Evolutionary conservation across 2,888 invertebrate genomes (phyloP).

Genomic region (Parapristionchus giblindavisi): DNA sequence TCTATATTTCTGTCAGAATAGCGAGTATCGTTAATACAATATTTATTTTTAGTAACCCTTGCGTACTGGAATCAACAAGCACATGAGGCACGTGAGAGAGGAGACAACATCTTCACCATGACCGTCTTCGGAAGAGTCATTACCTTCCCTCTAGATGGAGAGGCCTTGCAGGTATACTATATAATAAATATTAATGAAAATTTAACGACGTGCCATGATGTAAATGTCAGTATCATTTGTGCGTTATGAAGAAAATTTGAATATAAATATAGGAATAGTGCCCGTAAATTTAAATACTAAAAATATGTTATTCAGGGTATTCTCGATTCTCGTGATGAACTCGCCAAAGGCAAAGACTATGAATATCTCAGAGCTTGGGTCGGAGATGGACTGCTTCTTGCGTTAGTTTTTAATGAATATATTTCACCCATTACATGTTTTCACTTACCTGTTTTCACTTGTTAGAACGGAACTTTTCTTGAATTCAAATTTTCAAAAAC

Average conservation of each 20-base stretch:
- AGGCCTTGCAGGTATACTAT: background rate
- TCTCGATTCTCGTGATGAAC: conserved; percentile 59
- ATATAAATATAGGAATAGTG: background rate
- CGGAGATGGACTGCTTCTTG: conserved; percentile 71
- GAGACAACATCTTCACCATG: conserved; percentile 24
- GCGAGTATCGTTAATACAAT: no score
- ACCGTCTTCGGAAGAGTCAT: conserved; percentile 6
- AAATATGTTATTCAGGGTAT: conserved; percentile 46
- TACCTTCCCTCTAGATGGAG: conserved; percentile 30
- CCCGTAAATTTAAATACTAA: background rate
- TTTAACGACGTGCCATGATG: background rate
- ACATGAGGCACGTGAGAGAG: conserved; percentile 5
- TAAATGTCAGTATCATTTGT: background rate
- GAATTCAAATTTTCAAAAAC: no score
- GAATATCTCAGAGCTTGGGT: conserved; percentile 72
- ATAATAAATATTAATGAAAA: background rate
- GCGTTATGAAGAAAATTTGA: conserved; percentile 26
- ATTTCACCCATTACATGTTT: no score
- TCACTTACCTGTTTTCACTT: no score
- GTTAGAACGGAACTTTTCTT: no score
- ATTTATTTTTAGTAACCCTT: no score
- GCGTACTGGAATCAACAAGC: conserved; percentile 14
- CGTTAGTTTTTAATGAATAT: conserved; percentile 45
- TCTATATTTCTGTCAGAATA: no score
- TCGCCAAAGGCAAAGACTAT: conserved; percentile 70